Conservation (phyloP, 2,888 invertebrate genomes). For the Cepaea hortensis region DNA sequence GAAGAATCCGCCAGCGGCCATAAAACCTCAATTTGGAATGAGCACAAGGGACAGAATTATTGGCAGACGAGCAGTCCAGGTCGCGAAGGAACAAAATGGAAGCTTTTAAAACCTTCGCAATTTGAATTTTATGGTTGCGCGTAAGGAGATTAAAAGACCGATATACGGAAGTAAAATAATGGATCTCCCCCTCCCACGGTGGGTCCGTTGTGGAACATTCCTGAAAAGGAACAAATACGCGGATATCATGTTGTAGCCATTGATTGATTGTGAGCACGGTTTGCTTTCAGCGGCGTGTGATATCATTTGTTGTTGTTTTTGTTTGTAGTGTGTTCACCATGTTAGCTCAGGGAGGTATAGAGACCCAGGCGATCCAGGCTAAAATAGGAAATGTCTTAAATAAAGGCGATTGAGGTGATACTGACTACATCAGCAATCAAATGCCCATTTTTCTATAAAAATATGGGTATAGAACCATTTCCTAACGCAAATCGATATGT, state of each 20-base stretch:
- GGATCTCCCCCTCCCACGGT: neutral
- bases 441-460: no score
- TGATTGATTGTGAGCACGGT: no score
- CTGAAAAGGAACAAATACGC: neutral
- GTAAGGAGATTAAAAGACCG: neutral
- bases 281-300: no score
- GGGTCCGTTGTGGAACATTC: neutral
- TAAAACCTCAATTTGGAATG: conserved; percentile 21
- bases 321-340: no score
- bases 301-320: no score
- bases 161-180: conserved; percentile 22
- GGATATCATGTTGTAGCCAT: neutral
- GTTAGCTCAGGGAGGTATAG: no score
- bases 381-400: no score
- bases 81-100: neutral
- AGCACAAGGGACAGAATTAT: neutral
- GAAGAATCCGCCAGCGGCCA: neutral
- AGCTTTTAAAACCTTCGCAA: conserved; percentile 2
- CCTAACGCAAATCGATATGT: no score
- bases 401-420: no score
- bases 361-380: no score
- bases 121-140: conserved; percentile 16
- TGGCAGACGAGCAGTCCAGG: neutral
- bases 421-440: no score
- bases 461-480: no score